Percentiles rank a stretch among this genome's conserved stretches.
Conservation (phyloP, 2,113 vertebrate genomes). For the Colistium nudipinnis region DNA sequence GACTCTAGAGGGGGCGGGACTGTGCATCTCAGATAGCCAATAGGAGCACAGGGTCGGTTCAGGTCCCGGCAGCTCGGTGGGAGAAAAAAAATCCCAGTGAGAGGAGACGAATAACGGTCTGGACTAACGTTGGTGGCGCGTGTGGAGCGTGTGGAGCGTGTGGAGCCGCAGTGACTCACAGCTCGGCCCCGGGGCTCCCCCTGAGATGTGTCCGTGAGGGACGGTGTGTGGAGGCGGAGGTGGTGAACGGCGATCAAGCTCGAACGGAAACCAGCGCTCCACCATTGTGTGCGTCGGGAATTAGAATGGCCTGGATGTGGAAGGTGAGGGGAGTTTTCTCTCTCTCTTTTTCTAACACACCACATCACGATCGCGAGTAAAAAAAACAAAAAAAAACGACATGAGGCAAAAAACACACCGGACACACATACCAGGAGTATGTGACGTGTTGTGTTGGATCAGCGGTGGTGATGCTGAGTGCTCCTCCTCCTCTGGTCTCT, state of each 20-base stretch:
- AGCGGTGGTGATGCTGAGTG: constrained; percentile 29
- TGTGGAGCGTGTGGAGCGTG: constrained; percentile 6
- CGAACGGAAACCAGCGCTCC: no score
- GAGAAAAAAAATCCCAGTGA: constrained; percentile 29
- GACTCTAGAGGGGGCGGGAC: constrained; percentile 64
- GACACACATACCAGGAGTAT: background rate
- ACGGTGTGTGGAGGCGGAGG: constrained; percentile 19
- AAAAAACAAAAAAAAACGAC: no score
- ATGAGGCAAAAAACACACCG: no score
- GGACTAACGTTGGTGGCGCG: constrained; percentile 54
- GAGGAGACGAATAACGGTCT: constrained; percentile 75
- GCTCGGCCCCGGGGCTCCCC: no score
- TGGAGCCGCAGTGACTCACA: no score
- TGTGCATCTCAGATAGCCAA: constrained; percentile 55
- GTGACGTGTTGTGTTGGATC: background rate
- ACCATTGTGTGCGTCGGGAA: constrained; percentile 70
- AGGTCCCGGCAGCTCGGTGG: constrained; percentile 53
- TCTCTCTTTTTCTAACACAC: no score
- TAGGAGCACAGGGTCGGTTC: constrained; percentile 52
- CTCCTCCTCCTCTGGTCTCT: background rate
- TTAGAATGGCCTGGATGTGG: constrained; percentile 83
- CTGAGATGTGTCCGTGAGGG: constrained; percentile 13
- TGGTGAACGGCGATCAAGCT: constrained; percentile 32
- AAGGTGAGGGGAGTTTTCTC: constrained; percentile 76
- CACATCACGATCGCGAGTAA: background rate